These are phyloP conservation scores for Dicrostonyx torquatus DNA, from an alignment of 2,797 vertebrate genomes.

Conservation along the genomic window DNA sequence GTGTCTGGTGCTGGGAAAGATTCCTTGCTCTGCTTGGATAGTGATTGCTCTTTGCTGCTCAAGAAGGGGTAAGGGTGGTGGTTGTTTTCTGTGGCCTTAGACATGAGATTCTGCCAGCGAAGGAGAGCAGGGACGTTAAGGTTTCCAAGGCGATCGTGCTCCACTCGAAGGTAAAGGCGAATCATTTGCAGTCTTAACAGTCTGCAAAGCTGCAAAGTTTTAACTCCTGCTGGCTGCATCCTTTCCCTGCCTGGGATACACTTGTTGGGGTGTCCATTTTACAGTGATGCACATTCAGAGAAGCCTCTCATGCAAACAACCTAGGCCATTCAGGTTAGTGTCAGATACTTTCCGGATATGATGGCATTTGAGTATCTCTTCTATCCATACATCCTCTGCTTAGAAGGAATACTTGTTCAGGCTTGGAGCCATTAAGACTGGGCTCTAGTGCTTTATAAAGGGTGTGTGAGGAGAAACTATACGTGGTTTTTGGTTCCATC, in stretches of 20 bases:
- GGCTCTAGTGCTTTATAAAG: neutral
- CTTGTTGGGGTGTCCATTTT: slow-evolving; percentile 32
- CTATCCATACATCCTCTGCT: neutral
- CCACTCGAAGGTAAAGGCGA: neutral
- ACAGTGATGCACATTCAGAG: neutral
- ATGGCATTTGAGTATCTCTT: neutral
- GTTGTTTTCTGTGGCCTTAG: neutral
- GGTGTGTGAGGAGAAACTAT: neutral
- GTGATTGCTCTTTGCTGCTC: slow-evolving; percentile 24
- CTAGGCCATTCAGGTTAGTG: neutral
- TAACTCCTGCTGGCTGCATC: neutral
- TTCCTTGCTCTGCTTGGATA: neutral
- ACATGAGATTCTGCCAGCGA: neutral
- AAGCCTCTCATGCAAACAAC: neutral
- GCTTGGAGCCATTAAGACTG: neutral
- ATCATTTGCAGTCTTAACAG: slow-evolving; percentile 12
- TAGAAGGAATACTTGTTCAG: neutral
- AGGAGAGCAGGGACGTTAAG: neutral
- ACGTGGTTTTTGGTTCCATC: neutral
- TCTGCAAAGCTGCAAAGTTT: slow-evolving; percentile 68
- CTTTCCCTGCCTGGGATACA: neutral
- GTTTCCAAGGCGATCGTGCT: neutral
- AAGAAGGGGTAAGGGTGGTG: neutral
- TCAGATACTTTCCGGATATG: neutral
- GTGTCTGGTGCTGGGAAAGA: neutral